A percentile compares a stretch with the other conserved stretches of the same genome.
Conservation (phyloP, 1,140 invertebrate genomes). For the Drosophila pandora region DNA sequence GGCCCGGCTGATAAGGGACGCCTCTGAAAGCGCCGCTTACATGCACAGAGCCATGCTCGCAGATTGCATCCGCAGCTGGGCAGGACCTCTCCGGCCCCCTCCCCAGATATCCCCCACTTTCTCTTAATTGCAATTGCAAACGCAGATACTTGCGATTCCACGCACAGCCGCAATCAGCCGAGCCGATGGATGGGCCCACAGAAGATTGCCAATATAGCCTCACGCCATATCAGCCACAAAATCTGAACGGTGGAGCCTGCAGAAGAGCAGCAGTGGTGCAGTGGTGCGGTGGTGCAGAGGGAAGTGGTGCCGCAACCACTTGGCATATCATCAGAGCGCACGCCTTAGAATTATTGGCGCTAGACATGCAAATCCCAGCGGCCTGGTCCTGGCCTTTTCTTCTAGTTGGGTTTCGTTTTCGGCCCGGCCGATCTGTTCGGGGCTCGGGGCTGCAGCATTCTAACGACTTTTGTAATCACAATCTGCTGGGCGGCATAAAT, state of each 20-base stretch:
- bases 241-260: constrained; percentile 43
- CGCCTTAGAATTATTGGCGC: constrained; percentile 80
- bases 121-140: constrained; percentile 78
- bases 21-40: constrained; percentile 75
- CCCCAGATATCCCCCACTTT: constrained; percentile 10
- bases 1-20: constrained; percentile 57
- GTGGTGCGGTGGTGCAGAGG: constrained; percentile 11
- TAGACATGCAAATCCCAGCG: constrained; percentile 76
- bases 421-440: background rate
- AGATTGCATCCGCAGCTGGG: constrained; percentile 62
- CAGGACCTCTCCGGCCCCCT: background rate
- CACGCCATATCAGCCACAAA: constrained; percentile 71
- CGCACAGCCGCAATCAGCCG: constrained; percentile 67
- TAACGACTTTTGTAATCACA: constrained; percentile 72
- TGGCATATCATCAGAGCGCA: constrained; percentile 69
- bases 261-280: background rate
- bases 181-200: constrained; percentile 62
- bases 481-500: constrained; percentile 68
- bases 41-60: constrained; percentile 74
- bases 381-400: constrained; percentile 9
- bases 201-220: constrained; percentile 66
- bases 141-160: constrained; percentile 65
- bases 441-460: constrained; percentile 27
- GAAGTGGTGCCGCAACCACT: constrained; percentile 42
- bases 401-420: constrained; percentile 11